Base-by-base conservation (phyloP, 2,888 invertebrate genomes). In the Glomeris marginata region DNA sequence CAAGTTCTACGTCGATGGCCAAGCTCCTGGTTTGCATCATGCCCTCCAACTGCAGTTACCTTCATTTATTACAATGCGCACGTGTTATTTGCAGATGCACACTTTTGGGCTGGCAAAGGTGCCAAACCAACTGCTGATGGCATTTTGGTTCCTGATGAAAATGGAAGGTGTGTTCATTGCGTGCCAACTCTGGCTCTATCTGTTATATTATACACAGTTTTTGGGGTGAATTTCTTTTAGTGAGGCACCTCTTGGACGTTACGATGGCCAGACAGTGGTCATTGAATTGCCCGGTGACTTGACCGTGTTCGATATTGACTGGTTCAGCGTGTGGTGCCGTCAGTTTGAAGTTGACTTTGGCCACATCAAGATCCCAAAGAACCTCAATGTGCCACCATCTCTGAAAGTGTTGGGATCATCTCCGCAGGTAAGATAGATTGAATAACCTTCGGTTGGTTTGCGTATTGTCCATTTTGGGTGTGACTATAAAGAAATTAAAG, bases 21-120 rank as follows among this genome's bases (percentile, higher is more conserved):
- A 81, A 1, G 90, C 87, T 0, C 88, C 88, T 1, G 88, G 88
- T 88, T 64, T 69, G 68, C 10, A n/a, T n/a, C n/a, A n/a, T n/a
- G n/a, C n/a, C n/a, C n/a, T n/a, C n/a, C n/a, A n/a, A n/a, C n/a
- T n/a, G n/a, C n/a, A n/a, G n/a, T n/a, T n/a, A n/a, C n/a, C n/a
- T n/a, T n/a, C n/a, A n/a, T n/a, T n/a, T n/a, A n/a, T n/a, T n/a
- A 38, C 45, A 8, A 3, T 35, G 20, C 18, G 18, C n/a, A 34
- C 34, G 15, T 6, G 54, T 48, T 57, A 45, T 56, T 63, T 70
- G 10, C 72, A 87, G 90, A 90, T 64, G 88, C 90, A 1, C 90
- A 86, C 68, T 91, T 91, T 69, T 88, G 86, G 84, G 88, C 88
- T n/a, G 90, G 91, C 15, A 87, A 80, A 59, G 90, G 88, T 3